Evolutionary conservation across 1,140 invertebrate genomes (phyloP), one percentile per base, ranked within the genome.

Genomic region (Microplitis demolitor): DNA sequence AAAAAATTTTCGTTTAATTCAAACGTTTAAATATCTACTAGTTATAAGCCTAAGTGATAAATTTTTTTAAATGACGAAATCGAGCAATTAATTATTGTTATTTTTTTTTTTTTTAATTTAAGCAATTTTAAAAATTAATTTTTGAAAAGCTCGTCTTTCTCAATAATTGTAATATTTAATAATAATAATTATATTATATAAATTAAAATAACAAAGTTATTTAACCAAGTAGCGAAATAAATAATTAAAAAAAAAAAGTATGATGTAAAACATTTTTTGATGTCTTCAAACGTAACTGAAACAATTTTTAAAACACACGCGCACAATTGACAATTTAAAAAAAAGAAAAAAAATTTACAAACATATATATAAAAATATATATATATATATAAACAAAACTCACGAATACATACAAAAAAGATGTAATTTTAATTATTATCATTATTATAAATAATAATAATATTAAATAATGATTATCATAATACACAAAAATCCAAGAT

Each of bases 201-300:
- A 8, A 4, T 4, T 39, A 45, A 37, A 50, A 13, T n/a, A 72
- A 50, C 68, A 73, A 24, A 71, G 64, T 78, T 76, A 75, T 68
- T 75, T 66, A 74, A 74, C 33, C 14, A 74, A 39, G 16, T 74
- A 64, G 56, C 69, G 50, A 71, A 70, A 63, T 71, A 70, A 72
- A 54, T 62, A 11, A 70, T 66, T 14, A 61, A 50, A 51, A 61
- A 35, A 11, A 58, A 67, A 68, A 60, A 14, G 60, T 78, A 83
- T 85, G 81, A 86, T 78, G 84, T 87, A 87, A 85, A 80, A 84
- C 84, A 81, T 34, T 85, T 86, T 87, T 87, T 82, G 86, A 87
- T 87, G 86, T 87, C 85, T 87, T 87, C 82, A 83, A 86, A 79
- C 85, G 85, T 85, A 85, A 83, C 84, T 84, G 84, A 85, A 84